Percentiles rank a stretch among this genome's conserved stretches.
Evolutionary conservation across 1,140 invertebrate genomes (phyloP).

Genomic region (Pseudomyrmex flavicornis): DNA sequence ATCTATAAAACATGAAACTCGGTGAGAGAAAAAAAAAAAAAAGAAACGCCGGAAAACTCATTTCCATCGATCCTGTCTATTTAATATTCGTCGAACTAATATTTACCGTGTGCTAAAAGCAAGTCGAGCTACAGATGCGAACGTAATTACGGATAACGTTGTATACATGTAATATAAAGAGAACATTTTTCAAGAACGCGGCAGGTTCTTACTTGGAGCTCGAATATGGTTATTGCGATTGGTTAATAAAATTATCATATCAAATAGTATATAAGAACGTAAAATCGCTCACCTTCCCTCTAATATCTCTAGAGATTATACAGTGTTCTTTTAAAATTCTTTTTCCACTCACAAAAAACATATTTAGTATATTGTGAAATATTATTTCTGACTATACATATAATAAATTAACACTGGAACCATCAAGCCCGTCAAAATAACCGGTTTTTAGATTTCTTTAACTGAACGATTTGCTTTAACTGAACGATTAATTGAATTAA

Average conservation of each 20-base stretch:
- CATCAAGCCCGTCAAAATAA: too few species aligned
- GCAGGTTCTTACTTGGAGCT: neutral
- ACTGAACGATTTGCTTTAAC: too few species aligned
- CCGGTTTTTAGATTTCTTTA: too few species aligned
- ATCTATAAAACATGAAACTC: constrained; percentile 52
- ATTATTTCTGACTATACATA: too few species aligned
- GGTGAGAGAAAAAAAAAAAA: neutral
- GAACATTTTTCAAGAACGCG: neutral
- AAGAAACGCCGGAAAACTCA: constrained; percentile 27
- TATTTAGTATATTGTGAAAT: too few species aligned
- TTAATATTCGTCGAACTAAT: constrained; percentile 51
- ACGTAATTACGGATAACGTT: constrained; percentile 49
- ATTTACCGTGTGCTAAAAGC: constrained; percentile 27
- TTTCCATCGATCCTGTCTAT: constrained; percentile 52
- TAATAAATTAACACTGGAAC: too few species aligned
- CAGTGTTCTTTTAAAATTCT: too few species aligned
- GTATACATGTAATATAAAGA: neutral
- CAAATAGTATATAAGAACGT: too few species aligned
- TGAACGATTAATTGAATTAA: too few species aligned
- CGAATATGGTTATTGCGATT: neutral
- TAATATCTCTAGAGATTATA: too few species aligned
- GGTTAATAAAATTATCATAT: neutral
- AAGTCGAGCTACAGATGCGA: constrained; percentile 23
- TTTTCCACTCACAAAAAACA: too few species aligned
- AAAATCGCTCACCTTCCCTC: too few species aligned